Evolutionary conservation across 2,888 invertebrate genomes (phyloP).

Genomic region (Glomeris marginata): DNA sequence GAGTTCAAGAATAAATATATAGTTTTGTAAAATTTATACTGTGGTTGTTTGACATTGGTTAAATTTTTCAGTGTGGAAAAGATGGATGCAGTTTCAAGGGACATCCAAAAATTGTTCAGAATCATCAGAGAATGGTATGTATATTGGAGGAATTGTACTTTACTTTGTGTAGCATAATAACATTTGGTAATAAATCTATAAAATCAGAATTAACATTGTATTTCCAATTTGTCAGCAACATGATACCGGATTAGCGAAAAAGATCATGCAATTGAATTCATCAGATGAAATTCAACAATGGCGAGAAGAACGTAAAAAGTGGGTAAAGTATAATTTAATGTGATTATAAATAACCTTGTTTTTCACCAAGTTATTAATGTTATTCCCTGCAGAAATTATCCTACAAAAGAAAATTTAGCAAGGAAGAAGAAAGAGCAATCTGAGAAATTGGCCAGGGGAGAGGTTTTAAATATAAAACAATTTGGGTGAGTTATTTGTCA

Average conservation of each 20-base stretch:
- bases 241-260: conserved; percentile 61
- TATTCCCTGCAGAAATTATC: conserved; percentile 42
- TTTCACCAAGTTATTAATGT: neutral
- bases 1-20: neutral
- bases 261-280: conserved; percentile 54
- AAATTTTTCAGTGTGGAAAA: conserved; percentile 43
- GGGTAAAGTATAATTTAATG: conserved; percentile 9
- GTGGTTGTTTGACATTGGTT: conserved; percentile 17
- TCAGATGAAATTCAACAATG: conserved; percentile 73
- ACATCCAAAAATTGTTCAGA: conserved; percentile 58
- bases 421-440: conserved; percentile 42
- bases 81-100: conserved; percentile 67
- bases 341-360: neutral
- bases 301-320: conserved; percentile 61
- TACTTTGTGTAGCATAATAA: no score
- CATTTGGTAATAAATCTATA: no score
- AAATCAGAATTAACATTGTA: no score
- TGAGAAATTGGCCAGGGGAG: conserved; percentile 57
- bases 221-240: conserved; percentile 42
- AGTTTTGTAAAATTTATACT: conserved; percentile 5
- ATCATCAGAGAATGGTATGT: conserved; percentile 52
- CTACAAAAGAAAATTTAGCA: conserved; percentile 52
- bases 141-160: neutral
- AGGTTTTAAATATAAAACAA: conserved; percentile 33
- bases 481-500: conserved; percentile 2